A percentile compares a stretch with the other conserved stretches of the same genome.
Conservation (phyloP, 1,140 invertebrate genomes). For the Zaprionus davidi region DNA sequence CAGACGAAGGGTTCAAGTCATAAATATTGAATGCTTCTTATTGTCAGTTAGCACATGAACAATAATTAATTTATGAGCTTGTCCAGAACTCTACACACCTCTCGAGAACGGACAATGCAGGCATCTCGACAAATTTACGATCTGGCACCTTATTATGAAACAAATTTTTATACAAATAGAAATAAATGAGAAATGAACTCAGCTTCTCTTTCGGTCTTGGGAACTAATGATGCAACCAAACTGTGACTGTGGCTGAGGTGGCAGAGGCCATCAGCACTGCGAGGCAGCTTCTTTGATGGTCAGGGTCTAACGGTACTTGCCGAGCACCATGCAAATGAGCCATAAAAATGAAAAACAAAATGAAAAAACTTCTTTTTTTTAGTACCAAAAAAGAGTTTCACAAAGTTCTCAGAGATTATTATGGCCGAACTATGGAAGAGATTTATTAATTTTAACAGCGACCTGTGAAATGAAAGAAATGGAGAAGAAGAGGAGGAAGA, state of each 20-base stretch:
- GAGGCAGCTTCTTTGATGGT: slow-evolving; percentile 50
- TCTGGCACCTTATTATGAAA: slow-evolving; percentile 72
- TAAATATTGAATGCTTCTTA: slow-evolving; percentile 45
- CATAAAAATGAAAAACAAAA: slow-evolving; percentile 49
- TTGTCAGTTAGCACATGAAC: slow-evolving; percentile 61
- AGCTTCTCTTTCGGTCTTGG: slow-evolving; percentile 4
- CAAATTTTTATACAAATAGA: slow-evolving; percentile 59
- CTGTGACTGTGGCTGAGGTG: background rate
- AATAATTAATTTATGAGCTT: slow-evolving; percentile 77
- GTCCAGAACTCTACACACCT: slow-evolving; percentile 31
- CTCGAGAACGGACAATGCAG: slow-evolving; percentile 11
- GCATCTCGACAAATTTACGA: slow-evolving; percentile 65
- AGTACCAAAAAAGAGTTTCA: background rate
- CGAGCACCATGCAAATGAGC: slow-evolving; percentile 70
- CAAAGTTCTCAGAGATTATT: slow-evolving; percentile 7
- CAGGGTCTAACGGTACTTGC: slow-evolving; percentile 58
- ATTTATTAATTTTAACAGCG: slow-evolving; percentile 75
- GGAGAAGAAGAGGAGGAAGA: slow-evolving; percentile 14
- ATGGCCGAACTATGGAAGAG: slow-evolving; percentile 8
- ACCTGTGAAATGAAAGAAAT: slow-evolving; percentile 54
- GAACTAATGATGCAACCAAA: slow-evolving; percentile 62
- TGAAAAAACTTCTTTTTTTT: background rate
- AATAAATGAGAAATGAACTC: slow-evolving; percentile 44
- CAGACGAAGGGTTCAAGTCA: slow-evolving; percentile 17
- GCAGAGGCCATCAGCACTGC: background rate